Evolutionary conservation across 2,797 vertebrate genomes (phyloP).

Genomic region (Hypotaenidia philippensis): DNA sequence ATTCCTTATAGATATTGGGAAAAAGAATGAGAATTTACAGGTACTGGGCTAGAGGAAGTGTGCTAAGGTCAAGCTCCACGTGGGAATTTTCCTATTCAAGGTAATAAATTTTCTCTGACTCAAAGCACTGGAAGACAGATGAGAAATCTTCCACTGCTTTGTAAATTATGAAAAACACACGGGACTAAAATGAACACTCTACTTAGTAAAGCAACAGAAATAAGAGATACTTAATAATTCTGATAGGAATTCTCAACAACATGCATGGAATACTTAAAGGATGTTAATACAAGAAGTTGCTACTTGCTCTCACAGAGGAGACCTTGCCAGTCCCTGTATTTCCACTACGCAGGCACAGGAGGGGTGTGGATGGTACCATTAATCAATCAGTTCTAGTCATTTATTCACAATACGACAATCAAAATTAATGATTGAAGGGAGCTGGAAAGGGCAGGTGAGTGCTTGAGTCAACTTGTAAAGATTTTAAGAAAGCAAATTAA

Average conservation of each 20-base stretch:
- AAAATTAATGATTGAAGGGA: slow-evolving; percentile 59
- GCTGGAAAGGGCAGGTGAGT: slow-evolving; percentile 29
- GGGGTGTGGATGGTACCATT: background rate
- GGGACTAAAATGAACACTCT: slow-evolving; percentile 35
- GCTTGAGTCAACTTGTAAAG: slow-evolving; percentile 40
- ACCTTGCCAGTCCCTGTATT: background rate
- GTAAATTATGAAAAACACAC: slow-evolving; percentile 48
- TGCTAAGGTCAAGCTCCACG: background rate
- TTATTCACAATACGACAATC: slow-evolving; percentile 6
- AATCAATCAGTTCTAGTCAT: slow-evolving; percentile 26
- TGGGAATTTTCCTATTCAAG: background rate
- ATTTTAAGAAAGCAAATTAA: slow-evolving; percentile 50
- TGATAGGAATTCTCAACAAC: slow-evolving; percentile 26
- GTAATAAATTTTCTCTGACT: slow-evolving; percentile 50
- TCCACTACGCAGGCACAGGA: background rate
- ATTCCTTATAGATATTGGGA: background rate
- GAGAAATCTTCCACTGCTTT: slow-evolving; percentile 25
- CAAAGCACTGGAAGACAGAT: slow-evolving; percentile 23
- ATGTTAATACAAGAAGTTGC: background rate
- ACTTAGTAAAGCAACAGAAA: slow-evolving; percentile 28
- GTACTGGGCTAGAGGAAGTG: background rate
- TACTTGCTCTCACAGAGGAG: background rate
- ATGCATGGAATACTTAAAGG: background rate
- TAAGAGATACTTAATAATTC: slow-evolving; percentile 40
- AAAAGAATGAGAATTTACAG: background rate